Base-by-base conservation (phyloP, 2,888 invertebrate genomes). In the Margaritifera margaritifera region DNA sequence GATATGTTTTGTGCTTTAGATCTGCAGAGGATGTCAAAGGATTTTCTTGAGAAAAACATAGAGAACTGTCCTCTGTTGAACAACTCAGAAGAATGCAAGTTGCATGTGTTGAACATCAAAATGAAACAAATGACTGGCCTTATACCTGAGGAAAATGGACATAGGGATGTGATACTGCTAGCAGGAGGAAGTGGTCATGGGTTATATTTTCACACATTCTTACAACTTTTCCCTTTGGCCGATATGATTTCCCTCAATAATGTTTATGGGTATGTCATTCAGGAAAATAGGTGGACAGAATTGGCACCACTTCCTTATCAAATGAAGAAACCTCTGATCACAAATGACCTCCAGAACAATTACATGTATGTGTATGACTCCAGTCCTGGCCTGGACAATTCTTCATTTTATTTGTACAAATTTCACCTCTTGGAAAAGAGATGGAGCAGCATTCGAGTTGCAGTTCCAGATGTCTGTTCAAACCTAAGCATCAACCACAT, bases 201-300 rank as follows among this genome's bases (percentile, higher is more conserved):
- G 22, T 71, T 76, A 25, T 78, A 76, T 58, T 77, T 80, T 25
- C 72, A 74, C 61, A 71, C 77, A 22, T 78, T 80, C 42, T 61
- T 74, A 27, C 77, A 72, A 59, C 71, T 72, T 50, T 77, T 82
- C 6, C 80, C 80, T 19, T 67, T 77, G 19, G 76, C 78, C 5
- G 78, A 79, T 56, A 71, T 78, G 19, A 72, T 80, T 53, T 72
- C 80, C 18, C 73, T 80, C 5, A 80, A 78, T 61, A 76, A 76
- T 64, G 66, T 83, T 22, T 80, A 76, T 62, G 82, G 80, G 6
- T 85, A 83, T 66, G 71, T 85, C 11, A 64, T 81, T 15, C 67
- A 68, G 20, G 84, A 85, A 62, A 73, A 82, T 52, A 69, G 82
- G 24, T 85, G 84, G 84, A 78, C 79, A 24, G 77, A 82, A 74